Percentiles rank a stretch among this genome's conserved stretches.
Conservation (phyloP, 2,888 invertebrate species). For the Ormyrus pomaceus region DNA sequence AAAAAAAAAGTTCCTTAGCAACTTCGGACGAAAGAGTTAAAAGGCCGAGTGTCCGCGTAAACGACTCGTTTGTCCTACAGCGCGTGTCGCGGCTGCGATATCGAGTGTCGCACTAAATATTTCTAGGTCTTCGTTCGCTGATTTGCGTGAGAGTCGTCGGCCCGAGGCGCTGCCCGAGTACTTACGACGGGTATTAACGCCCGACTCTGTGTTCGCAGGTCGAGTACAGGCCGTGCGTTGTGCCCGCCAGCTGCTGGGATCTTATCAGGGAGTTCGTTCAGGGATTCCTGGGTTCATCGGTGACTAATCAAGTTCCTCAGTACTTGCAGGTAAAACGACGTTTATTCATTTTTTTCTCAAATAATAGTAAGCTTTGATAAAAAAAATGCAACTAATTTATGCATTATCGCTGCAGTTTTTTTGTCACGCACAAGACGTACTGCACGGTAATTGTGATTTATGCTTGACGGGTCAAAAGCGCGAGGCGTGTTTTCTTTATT, state of each 20-base stretch:
- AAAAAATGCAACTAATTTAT: too few species aligned
- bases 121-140: slow-evolving; percentile 39
- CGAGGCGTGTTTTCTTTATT: too few species aligned
- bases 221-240: slow-evolving; percentile 93
- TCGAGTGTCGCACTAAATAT: slow-evolving; percentile 33
- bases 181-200: background rate
- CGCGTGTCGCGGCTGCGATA: background rate
- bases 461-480: too few species aligned
- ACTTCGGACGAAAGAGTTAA: background rate
- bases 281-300: slow-evolving; percentile 88
- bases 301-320: slow-evolving; percentile 85
- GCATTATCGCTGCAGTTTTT: too few species aligned
- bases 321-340: slow-evolving; percentile 78
- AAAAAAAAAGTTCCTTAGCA: background rate
- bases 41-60: background rate
- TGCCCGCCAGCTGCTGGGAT: slow-evolving; percentile 93
- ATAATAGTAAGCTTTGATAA: too few species aligned
- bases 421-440: too few species aligned
- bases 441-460: too few species aligned
- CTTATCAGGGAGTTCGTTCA: slow-evolving; percentile 93
- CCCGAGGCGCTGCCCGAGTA: background rate
- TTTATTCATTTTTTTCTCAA: background rate
- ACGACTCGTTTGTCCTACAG: slow-evolving; percentile 25
- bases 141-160: slow-evolving; percentile 27
- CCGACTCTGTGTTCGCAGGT: slow-evolving; percentile 77